Base-by-base conservation (phyloP, 2,113 vertebrate genomes). In the Tringa solitaria region DNA sequence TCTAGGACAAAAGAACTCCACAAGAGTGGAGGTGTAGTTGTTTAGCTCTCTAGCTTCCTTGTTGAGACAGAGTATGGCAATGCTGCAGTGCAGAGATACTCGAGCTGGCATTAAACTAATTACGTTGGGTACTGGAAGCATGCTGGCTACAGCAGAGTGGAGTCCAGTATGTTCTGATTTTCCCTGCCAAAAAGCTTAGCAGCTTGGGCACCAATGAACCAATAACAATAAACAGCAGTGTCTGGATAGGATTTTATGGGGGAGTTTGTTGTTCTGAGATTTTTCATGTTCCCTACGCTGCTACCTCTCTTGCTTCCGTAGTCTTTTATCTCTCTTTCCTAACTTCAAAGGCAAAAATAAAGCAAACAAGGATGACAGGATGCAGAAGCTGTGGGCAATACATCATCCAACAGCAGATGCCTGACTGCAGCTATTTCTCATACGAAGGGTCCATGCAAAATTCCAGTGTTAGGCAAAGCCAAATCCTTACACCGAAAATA, bases 61-160 rank as follows among this genome's bases (percentile, higher is more conserved):
- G 37, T 67, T 86, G 82, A 92, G 64, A 77, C 41, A 63, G 74
- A 70, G 39, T 48, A 83, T 90, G 95, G 57, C 89, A 84, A 23
- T 78, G 68, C 84, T 96, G 91, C 91, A 96, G 87, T 91, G 91
- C 94, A 84, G 96, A 89, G 80, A 53, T 81, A 56, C 69, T 94
- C 1, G 0, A 72, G 70, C 48, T 96, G 87, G 74, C 69, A 46
- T 84, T 87, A 60, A 87, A 87, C 93, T 79, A 60, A 64, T 91
- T 72, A 35, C 3, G 15, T 50, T 89, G 87, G 91, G 87, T 92
- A 85, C 65, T 92, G 93, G 82, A 93, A 91, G 39, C 41, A 37
- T 82, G 61, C 69, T 94, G 87, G 84, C 87, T 87, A 45, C 57
- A 91, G 61, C 78, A 89, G 69, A 84, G 43, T 30, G 74, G 27